Conservation (phyloP, 2,888 invertebrate genomes). For the Sicus ferrugineus region DNA sequence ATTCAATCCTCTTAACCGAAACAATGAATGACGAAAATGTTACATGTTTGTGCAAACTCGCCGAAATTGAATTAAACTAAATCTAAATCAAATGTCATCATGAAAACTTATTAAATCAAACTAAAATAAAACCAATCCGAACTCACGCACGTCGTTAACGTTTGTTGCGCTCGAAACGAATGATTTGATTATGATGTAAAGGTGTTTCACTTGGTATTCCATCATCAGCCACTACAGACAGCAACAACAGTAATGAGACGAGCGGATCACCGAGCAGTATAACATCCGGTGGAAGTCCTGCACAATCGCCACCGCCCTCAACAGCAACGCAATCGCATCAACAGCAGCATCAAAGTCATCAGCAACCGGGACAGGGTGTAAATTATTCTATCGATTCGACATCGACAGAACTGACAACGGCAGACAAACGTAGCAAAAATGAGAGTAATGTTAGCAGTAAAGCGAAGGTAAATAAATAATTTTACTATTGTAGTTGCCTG, state of each 20-base stretch:
- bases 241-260: slow-evolving; percentile 81
- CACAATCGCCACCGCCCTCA: slow-evolving; percentile 72
- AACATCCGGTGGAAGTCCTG: slow-evolving; percentile 83
- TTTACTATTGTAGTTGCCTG: no score
- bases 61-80: slow-evolving; percentile 10
- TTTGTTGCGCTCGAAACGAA: slow-evolving; percentile 35
- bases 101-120: slow-evolving; percentile 37
- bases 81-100: slow-evolving; percentile 3
- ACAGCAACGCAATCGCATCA: slow-evolving; percentile 49
- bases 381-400: slow-evolving; percentile 42
- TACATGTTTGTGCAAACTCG: slow-evolving; percentile 17
- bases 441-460: slow-evolving; percentile 59
- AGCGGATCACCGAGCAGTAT: slow-evolving; percentile 85
- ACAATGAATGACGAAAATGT: slow-evolving; percentile 9
- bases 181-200: slow-evolving; percentile 43
- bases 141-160: slow-evolving; percentile 29
- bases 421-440: slow-evolving; percentile 72
- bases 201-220: slow-evolving; percentile 56
- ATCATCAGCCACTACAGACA: slow-evolving; percentile 79
- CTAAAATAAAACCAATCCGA: slow-evolving; percentile 38
- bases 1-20: background rate
- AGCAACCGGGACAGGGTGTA: slow-evolving; percentile 45
- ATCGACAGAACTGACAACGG: slow-evolving; percentile 52
- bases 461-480: slow-evolving; percentile 68
- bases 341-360: slow-evolving; percentile 39